A percentile compares a stretch with the other conserved stretches of the same genome.
Evolutionary conservation across 2,888 invertebrate species (phyloP).

Genomic region (Odontocerum albicorne): DNA sequence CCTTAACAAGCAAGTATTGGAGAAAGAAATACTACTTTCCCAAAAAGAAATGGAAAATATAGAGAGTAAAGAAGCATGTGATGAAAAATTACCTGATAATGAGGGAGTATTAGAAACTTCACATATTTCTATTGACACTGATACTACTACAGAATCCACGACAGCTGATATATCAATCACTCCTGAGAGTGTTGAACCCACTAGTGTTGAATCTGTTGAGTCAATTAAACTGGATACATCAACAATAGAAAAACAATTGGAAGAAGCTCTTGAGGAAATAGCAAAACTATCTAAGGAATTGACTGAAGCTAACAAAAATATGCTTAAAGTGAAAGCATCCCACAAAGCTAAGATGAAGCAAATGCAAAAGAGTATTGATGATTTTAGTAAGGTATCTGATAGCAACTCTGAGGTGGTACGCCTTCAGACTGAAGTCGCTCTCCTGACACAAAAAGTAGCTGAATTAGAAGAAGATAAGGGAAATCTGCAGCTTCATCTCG

Average conservation of each 20-base stretch:
- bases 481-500: conserved; percentile 82
- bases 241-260: conserved; percentile 52
- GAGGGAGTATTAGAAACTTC: conserved; percentile 38
- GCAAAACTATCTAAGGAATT: conserved; percentile 67
- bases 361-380: conserved; percentile 72
- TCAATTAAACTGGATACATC: conserved; percentile 37
- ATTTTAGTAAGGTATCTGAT: conserved; percentile 67
- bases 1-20: conserved; percentile 53
- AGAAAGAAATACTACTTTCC: conserved; percentile 50
- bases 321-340: conserved; percentile 74
- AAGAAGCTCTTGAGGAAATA: conserved; percentile 50
- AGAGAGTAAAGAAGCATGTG: conserved; percentile 39
- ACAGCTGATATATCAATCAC: not conserved
- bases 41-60: conserved; percentile 47
- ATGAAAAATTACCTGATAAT: conserved; percentile 28
- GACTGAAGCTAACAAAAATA: conserved; percentile 73
- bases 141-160: conserved; percentile 3
- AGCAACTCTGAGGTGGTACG: conserved; percentile 67
- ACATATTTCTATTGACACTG: conserved; percentile 2
- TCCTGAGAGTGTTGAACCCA: not conserved
- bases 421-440: conserved; percentile 63
- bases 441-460: conserved; percentile 73
- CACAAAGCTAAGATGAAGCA: conserved; percentile 74
- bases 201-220: not conserved
- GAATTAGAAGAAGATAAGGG: conserved; percentile 91